Conservation (phyloP, 1,140 invertebrate species). For the Saccostrea cuccullata region DNA sequence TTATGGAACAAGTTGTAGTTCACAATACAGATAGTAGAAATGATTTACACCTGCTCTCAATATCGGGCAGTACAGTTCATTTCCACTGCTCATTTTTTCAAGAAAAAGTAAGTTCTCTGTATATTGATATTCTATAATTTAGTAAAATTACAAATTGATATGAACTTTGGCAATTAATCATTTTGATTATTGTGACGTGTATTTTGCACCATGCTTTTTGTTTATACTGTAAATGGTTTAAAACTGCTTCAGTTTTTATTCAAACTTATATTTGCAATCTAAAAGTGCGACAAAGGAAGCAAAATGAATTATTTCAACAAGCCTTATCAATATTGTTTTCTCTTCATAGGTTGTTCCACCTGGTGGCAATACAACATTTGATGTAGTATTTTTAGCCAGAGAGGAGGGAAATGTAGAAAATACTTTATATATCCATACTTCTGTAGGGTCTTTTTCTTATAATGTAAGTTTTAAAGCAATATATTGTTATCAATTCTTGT, state of each 20-base stretch:
- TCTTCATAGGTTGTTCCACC: conserved; percentile 87
- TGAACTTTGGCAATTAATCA: too few relatives aligned
- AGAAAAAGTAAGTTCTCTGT: conserved; percentile 84
- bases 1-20: conserved; percentile 88
- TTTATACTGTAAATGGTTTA: too few relatives aligned
- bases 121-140: too few relatives aligned
- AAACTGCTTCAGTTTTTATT: too few relatives aligned
- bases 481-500: neutral
- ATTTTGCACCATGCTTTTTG: neutral
- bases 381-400: conserved; percentile 95
- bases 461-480: conserved; percentile 80
- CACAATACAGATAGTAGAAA: conserved; percentile 87
- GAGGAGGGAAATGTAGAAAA: conserved; percentile 92
- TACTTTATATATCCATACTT: conserved; percentile 94
- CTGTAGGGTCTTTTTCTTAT: conserved; percentile 91
- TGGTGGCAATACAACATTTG: conserved; percentile 95
- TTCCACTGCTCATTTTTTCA: conserved; percentile 96
- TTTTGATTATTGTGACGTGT: too few relatives aligned
- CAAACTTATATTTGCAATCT: neutral
- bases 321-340: conserved; percentile 55
- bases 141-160: too few relatives aligned
- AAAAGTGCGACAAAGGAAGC: too few relatives aligned
- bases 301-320: neutral
- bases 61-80: conserved; percentile 91
- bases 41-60: conserved; percentile 90